Conservation (phyloP, 2,888 invertebrate species). For the Coenonympha glycerion region DNA sequence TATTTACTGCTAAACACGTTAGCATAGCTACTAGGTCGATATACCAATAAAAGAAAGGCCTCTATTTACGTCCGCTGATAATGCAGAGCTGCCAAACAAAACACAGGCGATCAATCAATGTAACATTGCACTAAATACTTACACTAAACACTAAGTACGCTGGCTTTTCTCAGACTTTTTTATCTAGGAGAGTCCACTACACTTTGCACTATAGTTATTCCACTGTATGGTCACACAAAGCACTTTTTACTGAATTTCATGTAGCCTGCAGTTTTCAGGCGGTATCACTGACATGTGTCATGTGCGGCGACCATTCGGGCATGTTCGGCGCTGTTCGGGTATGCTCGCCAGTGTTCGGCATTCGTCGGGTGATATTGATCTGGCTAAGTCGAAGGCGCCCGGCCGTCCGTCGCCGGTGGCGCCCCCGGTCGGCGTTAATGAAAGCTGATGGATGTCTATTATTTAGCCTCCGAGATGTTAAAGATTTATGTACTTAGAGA, state of each 20-base stretch:
- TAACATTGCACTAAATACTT: slow-evolving; percentile 39
- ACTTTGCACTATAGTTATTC: slow-evolving; percentile 41
- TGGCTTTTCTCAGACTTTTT: slow-evolving; percentile 30
- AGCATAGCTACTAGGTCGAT: too few species aligned
- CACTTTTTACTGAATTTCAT: slow-evolving; percentile 50
- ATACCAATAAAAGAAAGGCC: background rate
- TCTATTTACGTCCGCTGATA: slow-evolving; percentile 2
- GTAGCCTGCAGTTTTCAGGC: slow-evolving; percentile 64
- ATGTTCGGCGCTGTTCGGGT: slow-evolving; percentile 27
- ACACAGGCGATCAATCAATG: background rate
- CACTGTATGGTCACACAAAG: slow-evolving; percentile 28
- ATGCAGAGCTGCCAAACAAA: slow-evolving; percentile 7
- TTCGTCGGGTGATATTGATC: slow-evolving; percentile 59
- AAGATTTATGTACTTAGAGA: background rate
- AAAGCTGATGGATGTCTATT: slow-evolving; percentile 70
- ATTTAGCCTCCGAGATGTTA: slow-evolving; percentile 53
- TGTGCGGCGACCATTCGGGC: slow-evolving; percentile 43
- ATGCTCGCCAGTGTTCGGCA: slow-evolving; percentile 34
- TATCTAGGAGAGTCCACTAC: slow-evolving; percentile 37
- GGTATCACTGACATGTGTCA: slow-evolving; percentile 70
- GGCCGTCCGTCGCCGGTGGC: slow-evolving; percentile 66
- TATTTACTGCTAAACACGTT: too few species aligned
- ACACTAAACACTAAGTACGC: slow-evolving; percentile 43
- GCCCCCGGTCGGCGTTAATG: slow-evolving; percentile 65
- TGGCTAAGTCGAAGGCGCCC: slow-evolving; percentile 51